Conservation (phyloP, 30 jellyfish, hydroid and myxozoan genomes). For the Clytia hemisphaerica region DNA sequence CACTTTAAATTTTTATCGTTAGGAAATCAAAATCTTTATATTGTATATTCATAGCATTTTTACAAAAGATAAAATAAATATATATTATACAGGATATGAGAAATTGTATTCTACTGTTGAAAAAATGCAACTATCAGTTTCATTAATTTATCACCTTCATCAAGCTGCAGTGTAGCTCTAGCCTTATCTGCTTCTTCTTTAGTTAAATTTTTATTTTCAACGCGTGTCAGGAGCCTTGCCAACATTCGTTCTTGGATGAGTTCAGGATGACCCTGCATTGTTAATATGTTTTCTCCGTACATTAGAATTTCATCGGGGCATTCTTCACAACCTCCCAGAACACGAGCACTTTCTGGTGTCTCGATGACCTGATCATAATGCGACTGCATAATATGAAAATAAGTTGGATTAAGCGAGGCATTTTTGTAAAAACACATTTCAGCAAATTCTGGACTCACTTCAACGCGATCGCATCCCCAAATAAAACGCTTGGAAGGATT, state of each 20-base stretch:
- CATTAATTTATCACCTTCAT: constrained; percentile 9
- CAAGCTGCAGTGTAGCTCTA: constrained; percentile 16
- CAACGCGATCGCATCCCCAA: constrained; percentile 33
- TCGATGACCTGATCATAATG: constrained; percentile 59
- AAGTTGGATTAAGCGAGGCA: neutral
- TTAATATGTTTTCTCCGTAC: constrained; percentile 33
- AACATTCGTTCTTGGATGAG: constrained; percentile 29
- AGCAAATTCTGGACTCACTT: constrained; percentile 8
- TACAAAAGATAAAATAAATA: no score
- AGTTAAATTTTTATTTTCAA: constrained; percentile 8
- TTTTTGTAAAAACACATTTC: neutral
- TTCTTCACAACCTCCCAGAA: constrained; percentile 31
- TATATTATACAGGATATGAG: no score
- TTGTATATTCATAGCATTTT: no score
- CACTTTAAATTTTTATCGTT: no score
- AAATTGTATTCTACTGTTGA: no score
- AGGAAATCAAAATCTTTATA: no score
- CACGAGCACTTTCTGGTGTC: constrained; percentile 30
- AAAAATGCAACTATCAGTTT: no score
- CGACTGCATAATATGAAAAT: constrained; percentile 22
- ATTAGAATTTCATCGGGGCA: constrained; percentile 56
- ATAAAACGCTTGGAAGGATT: constrained; percentile 43
- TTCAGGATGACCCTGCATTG: constrained; percentile 74
- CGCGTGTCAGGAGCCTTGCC: constrained; percentile 33
- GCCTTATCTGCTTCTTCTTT: constrained; percentile 27